A percentile compares a stretch with the other conserved stretches of the same genome.
phyloP scores from a whole-genome alignment of 1,140 invertebrate genomes.

The Magallana gigas region DNA sequence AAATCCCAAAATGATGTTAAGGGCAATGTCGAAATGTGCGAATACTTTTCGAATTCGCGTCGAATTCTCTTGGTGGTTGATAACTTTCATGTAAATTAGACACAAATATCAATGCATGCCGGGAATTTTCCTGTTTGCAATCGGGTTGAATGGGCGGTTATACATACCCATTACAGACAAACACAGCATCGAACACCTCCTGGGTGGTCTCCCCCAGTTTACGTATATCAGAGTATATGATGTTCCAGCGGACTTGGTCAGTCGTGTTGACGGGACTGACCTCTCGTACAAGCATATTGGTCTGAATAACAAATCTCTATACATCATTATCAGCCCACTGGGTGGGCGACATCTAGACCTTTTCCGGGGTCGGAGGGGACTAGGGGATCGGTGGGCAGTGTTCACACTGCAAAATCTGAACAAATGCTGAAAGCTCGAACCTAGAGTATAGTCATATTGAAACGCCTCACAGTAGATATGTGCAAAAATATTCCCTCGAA shows the following conservation, averaged over 20 bases:
- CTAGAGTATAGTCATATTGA: neutral
- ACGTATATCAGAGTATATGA: slow-evolving; percentile 46
- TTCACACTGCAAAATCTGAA: slow-evolving; percentile 1
- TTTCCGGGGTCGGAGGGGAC: slow-evolving; percentile 20
- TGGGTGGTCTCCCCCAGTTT: slow-evolving; percentile 66
- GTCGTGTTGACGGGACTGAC: slow-evolving; percentile 27
- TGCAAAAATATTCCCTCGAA: no score
- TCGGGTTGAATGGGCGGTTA: slow-evolving; percentile 29
- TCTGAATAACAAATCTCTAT: slow-evolving; percentile 42
- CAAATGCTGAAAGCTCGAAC: neutral
- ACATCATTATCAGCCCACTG: slow-evolving; percentile 30
- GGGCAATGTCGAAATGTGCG: no score
- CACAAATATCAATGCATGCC: no score
- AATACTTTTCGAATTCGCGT: no score
- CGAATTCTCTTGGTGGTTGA: no score
- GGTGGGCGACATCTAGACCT: slow-evolving; percentile 35
- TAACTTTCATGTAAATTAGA: no score
- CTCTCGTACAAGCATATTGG: slow-evolving; percentile 28
- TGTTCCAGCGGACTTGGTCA: slow-evolving; percentile 39
- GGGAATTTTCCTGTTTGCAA: neutral
- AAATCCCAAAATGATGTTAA: no score
- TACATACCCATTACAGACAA: slow-evolving; percentile 57
- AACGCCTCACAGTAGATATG: no score
- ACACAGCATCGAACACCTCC: slow-evolving; percentile 52
- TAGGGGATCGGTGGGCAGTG: neutral